Evolutionary conservation across 2,113 vertebrate species (phyloP), one percentile per base, ranked within the genome.

Genomic region (Gnathonemus longibarbis): DNA sequence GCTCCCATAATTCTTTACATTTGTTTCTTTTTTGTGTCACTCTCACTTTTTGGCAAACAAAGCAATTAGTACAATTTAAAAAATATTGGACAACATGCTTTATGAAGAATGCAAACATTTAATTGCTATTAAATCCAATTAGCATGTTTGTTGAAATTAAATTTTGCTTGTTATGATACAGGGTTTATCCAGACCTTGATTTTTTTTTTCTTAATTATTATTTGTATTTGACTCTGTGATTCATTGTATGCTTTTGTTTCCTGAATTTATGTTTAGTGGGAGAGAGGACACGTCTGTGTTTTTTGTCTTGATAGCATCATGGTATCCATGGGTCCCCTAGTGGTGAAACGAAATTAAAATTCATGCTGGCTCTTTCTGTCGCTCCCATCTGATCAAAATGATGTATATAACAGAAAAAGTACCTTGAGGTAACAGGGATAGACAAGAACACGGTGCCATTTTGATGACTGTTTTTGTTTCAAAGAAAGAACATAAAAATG

Each of bases 271-370:
- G 49, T 27, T 19, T 52, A n/a, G 19, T 21, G 39, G 42, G 17
- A 48, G 53, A 49, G 42, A 58, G 77, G 13, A 49, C 45, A 42
- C 8, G 13, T 89, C 17, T 27, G 17, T 45, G 48, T 39, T 74
- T 89, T 86, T 24, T 70, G 56, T 66, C 58, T 80, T 53, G 84
- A 84, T 66, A 52, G 50, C 74, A 91, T 92, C 35, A 90, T 90
- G 86, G 90, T 84, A 88, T 92, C 83, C 91, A 88, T 90, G 88
- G 84, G 62, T 93, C 90, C 91, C 90, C 92, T 92, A 92, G 92
- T 92, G 91, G 92, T 92, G 90, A 91, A 90, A 89, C 87, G 49
- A 35, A 90, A 89, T 86, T 89, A 88, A 74, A 87, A 90, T 89
- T 74, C 62, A 70, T 90, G 84, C n/a, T 74, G 46, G 35, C 49